Evolutionary conservation across 2,113 vertebrate genomes (phyloP).

Genomic region (Psilopsiagon aurifrons): DNA sequence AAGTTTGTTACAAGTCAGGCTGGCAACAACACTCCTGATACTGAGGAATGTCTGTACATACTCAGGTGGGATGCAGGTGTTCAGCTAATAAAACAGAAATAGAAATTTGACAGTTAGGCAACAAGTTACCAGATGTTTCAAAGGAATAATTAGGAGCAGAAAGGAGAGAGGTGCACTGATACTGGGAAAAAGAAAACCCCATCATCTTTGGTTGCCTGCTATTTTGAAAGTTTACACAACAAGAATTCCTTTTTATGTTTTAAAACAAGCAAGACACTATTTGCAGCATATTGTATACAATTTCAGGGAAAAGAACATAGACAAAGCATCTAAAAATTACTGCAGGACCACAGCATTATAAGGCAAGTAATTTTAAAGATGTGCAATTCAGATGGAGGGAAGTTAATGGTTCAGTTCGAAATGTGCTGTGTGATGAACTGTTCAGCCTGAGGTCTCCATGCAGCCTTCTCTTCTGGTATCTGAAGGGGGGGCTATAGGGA

Average conservation of each 20-base stretch:
- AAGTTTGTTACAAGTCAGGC: background rate
- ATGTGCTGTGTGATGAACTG: background rate
- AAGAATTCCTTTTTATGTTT: background rate
- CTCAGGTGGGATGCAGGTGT: slow-evolving; percentile 57
- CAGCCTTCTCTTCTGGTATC: too few species aligned
- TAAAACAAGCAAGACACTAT: background rate
- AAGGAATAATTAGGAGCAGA: background rate
- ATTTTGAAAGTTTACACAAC: background rate
- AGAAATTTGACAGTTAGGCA: slow-evolving; percentile 19
- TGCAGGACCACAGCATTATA: background rate
- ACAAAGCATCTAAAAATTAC: background rate
- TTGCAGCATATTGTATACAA: background rate
- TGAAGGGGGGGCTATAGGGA: too few species aligned
- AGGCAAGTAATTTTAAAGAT: background rate
- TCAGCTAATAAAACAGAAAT: slow-evolving; percentile 42
- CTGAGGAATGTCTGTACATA: slow-evolving; percentile 7
- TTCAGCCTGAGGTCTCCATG: too few species aligned
- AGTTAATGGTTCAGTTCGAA: background rate
- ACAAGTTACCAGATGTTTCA: slow-evolving; percentile 41
- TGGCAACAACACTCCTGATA: slow-evolving; percentile 1
- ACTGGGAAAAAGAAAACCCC: background rate
- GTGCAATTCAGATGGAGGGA: background rate
- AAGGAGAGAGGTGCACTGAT: background rate
- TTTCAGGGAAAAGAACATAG: background rate
- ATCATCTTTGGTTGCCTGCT: background rate